Conservation (phyloP, 2,888 invertebrate species). For the Corbicula japonica region DNA sequence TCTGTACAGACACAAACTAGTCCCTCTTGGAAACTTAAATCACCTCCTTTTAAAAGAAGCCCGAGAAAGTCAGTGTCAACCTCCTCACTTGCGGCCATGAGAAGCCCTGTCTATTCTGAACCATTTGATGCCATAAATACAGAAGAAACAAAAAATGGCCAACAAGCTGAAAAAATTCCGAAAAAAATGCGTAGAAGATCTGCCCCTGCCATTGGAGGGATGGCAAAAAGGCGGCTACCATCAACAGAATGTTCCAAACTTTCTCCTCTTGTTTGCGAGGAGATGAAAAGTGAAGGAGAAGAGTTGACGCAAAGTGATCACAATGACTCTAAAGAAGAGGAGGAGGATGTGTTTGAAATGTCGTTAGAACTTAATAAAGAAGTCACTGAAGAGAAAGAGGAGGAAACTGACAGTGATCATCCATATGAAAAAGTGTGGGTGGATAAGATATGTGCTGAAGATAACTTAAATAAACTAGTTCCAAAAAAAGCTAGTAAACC, state of each 20-base stretch:
- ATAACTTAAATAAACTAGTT: not conserved
- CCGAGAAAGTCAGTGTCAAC: constrained; percentile 65
- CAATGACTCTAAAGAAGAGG: constrained; percentile 30
- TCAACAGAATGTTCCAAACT: constrained; percentile 43
- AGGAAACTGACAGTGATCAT: constrained; percentile 18
- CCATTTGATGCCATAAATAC: constrained; percentile 85
- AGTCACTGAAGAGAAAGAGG: constrained; percentile 17
- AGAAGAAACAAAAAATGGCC: constrained; percentile 51
- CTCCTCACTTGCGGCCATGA: constrained; percentile 69
- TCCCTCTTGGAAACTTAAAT: constrained; percentile 67
- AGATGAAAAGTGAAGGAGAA: constrained; percentile 25
- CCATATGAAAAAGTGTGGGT: constrained; percentile 57
- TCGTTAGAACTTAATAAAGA: constrained; percentile 44
- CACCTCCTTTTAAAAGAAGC: constrained; percentile 60
- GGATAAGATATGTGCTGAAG: constrained; percentile 5
- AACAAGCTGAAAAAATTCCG: constrained; percentile 58
- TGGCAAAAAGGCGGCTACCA: constrained; percentile 34
- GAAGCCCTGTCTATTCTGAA: constrained; percentile 87
- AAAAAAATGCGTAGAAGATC: constrained; percentile 74
- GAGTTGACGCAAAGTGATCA: constrained; percentile 10
- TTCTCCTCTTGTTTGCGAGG: constrained; percentile 29
- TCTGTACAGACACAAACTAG: constrained; percentile 72
- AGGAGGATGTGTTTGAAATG: constrained; percentile 61
- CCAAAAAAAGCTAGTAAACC: constrained; percentile 39
- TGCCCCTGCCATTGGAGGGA: constrained; percentile 71